These are phyloP conservation scores for Dryobates pubescens DNA, from an alignment of 2,797 vertebrate genomes.

Conservation along the genomic window DNA sequence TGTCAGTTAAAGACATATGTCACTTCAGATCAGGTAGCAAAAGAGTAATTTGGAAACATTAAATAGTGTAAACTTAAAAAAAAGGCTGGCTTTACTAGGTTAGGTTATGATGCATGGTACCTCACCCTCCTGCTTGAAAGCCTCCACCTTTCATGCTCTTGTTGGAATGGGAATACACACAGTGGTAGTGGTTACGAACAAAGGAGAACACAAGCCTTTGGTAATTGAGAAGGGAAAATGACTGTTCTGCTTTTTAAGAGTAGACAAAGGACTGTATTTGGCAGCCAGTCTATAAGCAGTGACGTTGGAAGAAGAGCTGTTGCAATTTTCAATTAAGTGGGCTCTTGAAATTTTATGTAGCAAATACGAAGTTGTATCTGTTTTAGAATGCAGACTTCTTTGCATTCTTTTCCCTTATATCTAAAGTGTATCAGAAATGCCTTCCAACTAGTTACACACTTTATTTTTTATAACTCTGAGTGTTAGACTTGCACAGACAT, in stretches of 20 bases:
- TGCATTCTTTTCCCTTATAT: neutral
- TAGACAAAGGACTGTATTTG: neutral
- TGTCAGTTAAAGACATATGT: neutral
- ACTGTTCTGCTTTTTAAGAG: neutral
- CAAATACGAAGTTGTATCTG: neutral
- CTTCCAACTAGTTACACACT: neutral
- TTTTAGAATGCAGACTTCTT: neutral
- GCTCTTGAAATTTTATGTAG: neutral
- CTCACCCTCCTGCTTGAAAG: neutral
- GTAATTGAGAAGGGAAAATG: constrained; percentile 19
- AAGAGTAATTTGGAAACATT: neutral
- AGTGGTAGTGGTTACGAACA: neutral
- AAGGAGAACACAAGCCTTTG: neutral
- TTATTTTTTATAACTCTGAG: neutral
- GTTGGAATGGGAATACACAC: neutral
- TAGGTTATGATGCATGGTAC: neutral
- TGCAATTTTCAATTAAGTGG: neutral
- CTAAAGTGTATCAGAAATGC: neutral
- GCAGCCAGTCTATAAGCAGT: neutral
- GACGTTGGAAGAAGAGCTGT: neutral
- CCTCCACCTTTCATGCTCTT: neutral
- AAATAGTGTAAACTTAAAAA: neutral
- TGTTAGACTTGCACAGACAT: neutral
- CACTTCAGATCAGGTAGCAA: neutral
- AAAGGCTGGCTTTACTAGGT: neutral